Evolutionary conservation across 1,140 invertebrate genomes (phyloP), one percentile per base, ranked within the genome.

Genomic region (Nymphalis io): DNA sequence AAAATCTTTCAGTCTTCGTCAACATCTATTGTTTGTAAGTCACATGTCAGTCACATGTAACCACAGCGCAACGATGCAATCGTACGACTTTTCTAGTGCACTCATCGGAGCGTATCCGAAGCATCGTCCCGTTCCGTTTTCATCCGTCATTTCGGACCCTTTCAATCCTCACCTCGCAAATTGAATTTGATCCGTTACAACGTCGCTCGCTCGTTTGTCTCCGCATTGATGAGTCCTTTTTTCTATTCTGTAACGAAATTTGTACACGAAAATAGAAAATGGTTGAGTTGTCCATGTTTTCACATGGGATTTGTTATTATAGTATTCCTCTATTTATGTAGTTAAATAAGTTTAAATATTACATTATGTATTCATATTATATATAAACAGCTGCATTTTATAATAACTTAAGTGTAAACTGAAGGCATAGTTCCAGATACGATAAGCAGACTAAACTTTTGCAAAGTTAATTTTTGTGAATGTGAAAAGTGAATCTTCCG

Each of bases 141-240:
- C 74, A 80, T 76, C 74, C 81, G 79, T 82, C 82, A 81, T 81
- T 83, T 84, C 72, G 75, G 81, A 83, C 84, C 85, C 85, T 83
- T 82, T 87, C 85, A 88, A 84, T 83, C 77, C 80, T 70, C 84
- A 80, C 80, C 84, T 84, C 82, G 75, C 84, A 87, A 89, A 89
- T 89, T 89, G 84, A 89, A 88, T 89, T 88, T 85, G 83, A 89
- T 88, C 83, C 83, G 83, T 83, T 84, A 87, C 82, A 80, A 51
- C 81, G 79, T 79, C 75, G 80, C 80, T 81, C 76, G 82, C 74
- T 80, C 83, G 85, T 87, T 85, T 85, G 85, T 85, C 78, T 82
- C 81, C 76, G 72, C 73, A 84, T 83, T 83, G 83, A 87, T 81
- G 82, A 82, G 74, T 74, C 51, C 66, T 70, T 81, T 81, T 81